These are phyloP conservation scores for Apocheima hispidaria DNA, from an alignment of 2,888 invertebrate species.

Conservation along the genomic window DNA sequence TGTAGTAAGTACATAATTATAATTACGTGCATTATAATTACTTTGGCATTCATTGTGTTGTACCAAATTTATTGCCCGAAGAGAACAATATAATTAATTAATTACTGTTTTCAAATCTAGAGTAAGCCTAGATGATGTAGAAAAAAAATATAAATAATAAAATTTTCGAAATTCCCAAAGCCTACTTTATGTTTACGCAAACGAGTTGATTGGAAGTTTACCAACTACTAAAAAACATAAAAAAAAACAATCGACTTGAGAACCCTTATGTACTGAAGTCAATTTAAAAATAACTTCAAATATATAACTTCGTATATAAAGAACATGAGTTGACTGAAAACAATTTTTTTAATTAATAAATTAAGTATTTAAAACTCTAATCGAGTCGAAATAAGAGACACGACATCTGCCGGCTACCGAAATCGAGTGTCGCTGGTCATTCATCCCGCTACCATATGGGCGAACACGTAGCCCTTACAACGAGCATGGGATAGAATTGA, in stretches of 20 bases:
- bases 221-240: constrained; percentile 30
- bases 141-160: no score
- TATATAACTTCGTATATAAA: no score
- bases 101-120: no score
- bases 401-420: constrained; percentile 59
- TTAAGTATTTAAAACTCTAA: not conserved
- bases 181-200: no score
- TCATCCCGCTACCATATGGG: constrained; percentile 80
- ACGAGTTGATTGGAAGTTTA: constrained; percentile 16
- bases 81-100: no score
- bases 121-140: no score
- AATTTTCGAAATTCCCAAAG: no score
- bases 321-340: constrained; percentile 60
- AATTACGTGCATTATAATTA: no score
- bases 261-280: no score
- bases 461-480: constrained; percentile 64
- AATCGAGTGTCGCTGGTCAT: constrained; percentile 68
- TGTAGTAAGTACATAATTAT: constrained; percentile 14
- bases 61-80: no score
- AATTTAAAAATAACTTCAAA: constrained; percentile 15
- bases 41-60: no score
- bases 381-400: constrained; percentile 62
- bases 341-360: not conserved
- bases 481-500: constrained; percentile 59
- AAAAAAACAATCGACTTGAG: no score